Percentiles rank a stretch among this genome's conserved stretches.
Conservation (phyloP, 2,888 invertebrate species). For the Synergus japonicus region DNA sequence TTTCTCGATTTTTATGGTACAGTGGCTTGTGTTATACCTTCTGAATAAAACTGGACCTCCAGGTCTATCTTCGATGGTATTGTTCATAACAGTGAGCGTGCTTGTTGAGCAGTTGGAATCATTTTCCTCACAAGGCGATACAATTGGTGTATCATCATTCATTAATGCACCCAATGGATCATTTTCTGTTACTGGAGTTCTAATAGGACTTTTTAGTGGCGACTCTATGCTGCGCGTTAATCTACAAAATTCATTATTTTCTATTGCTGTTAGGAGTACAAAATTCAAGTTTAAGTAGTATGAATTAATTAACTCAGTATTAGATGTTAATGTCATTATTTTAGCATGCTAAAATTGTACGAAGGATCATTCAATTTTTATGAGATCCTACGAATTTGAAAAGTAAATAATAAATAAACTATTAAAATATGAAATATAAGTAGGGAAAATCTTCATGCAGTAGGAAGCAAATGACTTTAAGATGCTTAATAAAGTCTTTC, state of each 20-base stretch:
- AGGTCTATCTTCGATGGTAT: conserved; percentile 69
- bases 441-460: background rate
- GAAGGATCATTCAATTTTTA: background rate
- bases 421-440: background rate
- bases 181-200: conserved; percentile 93
- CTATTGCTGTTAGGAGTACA: background rate
- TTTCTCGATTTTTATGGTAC: no score
- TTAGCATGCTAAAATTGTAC: background rate
- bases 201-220: conserved; percentile 75
- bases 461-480: background rate
- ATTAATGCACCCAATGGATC: conserved; percentile 92
- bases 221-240: conserved; percentile 69
- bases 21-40: conserved; percentile 60
- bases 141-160: conserved; percentile 75
- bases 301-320: background rate
- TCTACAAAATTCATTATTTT: conserved; percentile 58
- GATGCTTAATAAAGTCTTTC: no score
- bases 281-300: background rate
- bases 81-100: conserved; percentile 74
- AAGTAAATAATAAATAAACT: background rate
- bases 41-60: conserved; percentile 75
- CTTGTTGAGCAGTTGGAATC: conserved; percentile 76
- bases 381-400: background rate
- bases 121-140: conserved; percentile 75
- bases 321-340: background rate